Base-by-base conservation (phyloP, 2,797 vertebrate species). In the Notoglanidium macrostoma region DNA sequence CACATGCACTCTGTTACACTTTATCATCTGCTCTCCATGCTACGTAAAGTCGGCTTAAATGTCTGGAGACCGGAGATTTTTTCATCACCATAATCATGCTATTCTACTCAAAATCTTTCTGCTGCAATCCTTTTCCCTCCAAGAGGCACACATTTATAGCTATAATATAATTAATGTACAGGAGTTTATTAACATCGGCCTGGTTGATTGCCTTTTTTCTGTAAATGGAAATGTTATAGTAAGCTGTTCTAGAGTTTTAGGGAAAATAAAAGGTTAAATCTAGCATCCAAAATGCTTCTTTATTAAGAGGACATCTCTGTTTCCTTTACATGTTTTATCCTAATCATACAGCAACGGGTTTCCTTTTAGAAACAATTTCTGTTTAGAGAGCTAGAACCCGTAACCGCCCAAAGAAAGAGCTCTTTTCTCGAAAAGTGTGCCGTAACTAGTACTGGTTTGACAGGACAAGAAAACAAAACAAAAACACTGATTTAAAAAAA, bases 1-100 rank as follows among this genome's bases (percentile, higher is more conserved):
- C 65, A 63, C 84, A 40, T 82, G 77, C 85, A 86, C 67, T 68
- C 78, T 35, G 40, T 44, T 63, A 65, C 85, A 85, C 79, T 90
- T 87, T 86, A 87, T 89, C 85, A 83, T 88, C 46, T 79, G 72
- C 83, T 80, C 67, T 46, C 77, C 83, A 87, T 84, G 87, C 65
- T 83, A 90, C 85, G 84, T 83, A 83, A 83, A 85, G 55, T 57
- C 46, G 23, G 79, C 74, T 87, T 84, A 87, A 90, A 78, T 82
- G 82, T 78, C 83, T 78, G 78, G 65, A 90, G 88, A 77, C 82
- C 26, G 4, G 57, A 81, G 67, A 87, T 86, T 11, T 83, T 61
- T 86, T 79, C 76, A 80, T 84, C 67, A 59, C 3, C 17, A 82
- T 87, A 49, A 63, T 78, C 29, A 49, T 57, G 32, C 46, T 63